These are phyloP conservation scores for Pangasius krempfi DNA, from an alignment of 2,797 vertebrate species.

Conservation along the genomic window DNA sequence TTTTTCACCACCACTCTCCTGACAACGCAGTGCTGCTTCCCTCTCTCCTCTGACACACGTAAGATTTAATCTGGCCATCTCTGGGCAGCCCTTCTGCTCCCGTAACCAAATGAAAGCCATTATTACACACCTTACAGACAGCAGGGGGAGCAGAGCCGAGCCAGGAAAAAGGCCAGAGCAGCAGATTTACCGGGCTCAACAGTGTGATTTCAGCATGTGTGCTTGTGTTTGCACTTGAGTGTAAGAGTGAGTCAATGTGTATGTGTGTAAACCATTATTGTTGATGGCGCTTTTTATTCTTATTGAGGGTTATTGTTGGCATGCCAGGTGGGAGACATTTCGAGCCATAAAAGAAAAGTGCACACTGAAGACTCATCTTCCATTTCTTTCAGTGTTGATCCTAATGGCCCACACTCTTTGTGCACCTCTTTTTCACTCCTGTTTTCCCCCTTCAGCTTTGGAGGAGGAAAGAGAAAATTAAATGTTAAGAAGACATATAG, in stretches of 20 bases:
- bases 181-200: constrained; percentile 49
- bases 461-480: constrained; percentile 5
- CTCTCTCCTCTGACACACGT: constrained; percentile 71
- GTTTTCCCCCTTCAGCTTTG: neutral
- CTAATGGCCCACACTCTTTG: constrained; percentile 43
- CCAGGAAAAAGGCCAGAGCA: constrained; percentile 47
- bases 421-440: neutral
- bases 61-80: constrained; percentile 78
- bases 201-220: constrained; percentile 49
- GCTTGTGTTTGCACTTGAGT: constrained; percentile 37
- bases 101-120: constrained; percentile 80
- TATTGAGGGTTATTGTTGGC: constrained; percentile 65
- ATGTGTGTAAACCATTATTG: constrained; percentile 46
- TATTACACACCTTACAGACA: constrained; percentile 66
- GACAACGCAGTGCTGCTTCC: constrained; percentile 76
- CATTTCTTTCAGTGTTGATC: constrained; percentile 63
- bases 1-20: constrained; percentile 80
- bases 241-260: constrained; percentile 35
- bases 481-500: neutral
- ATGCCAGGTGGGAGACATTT: constrained; percentile 56
- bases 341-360: constrained; percentile 68
- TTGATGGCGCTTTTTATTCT: constrained; percentile 66
- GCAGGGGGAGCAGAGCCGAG: constrained; percentile 43
- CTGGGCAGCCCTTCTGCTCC: constrained; percentile 71
- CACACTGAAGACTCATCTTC: constrained; percentile 56